Evolutionary conservation across 1,140 invertebrate species (phyloP).

Genomic region (Ridgeia piscesae): DNA sequence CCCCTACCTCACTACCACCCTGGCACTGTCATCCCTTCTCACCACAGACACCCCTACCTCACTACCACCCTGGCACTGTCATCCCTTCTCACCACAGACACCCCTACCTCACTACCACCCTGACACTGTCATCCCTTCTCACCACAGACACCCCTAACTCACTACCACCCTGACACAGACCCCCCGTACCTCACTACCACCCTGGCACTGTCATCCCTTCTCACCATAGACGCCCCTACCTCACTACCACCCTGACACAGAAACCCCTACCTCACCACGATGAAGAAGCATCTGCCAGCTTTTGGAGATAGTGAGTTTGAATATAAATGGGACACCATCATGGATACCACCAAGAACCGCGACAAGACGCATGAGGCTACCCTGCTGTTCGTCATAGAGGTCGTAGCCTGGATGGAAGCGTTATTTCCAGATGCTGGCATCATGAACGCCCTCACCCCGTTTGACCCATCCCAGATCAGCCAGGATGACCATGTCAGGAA

Average conservation of each 20-base stretch:
- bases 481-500: constrained; percentile 12
- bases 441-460: background rate
- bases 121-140: no score
- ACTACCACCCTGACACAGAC: no score
- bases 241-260: no score
- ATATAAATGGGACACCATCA: constrained; percentile 2
- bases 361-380: background rate
- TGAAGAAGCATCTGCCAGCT: background rate
- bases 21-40: no score
- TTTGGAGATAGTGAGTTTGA: background rate
- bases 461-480: background rate
- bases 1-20: no score
- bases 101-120: no score
- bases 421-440: constrained; percentile 15
- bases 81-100: no score
- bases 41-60: no score
- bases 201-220: background rate
- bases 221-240: constrained; percentile 10
- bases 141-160: no score
- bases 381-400: background rate
- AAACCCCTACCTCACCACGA: background rate
- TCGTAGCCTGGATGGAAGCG: background rate
- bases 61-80: no score
- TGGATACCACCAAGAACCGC: background rate
- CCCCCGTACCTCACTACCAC: no score